Evolutionary conservation across 2,113 vertebrate species (phyloP), one percentile per base, ranked within the genome.

Genomic region (Upupa epops): DNA sequence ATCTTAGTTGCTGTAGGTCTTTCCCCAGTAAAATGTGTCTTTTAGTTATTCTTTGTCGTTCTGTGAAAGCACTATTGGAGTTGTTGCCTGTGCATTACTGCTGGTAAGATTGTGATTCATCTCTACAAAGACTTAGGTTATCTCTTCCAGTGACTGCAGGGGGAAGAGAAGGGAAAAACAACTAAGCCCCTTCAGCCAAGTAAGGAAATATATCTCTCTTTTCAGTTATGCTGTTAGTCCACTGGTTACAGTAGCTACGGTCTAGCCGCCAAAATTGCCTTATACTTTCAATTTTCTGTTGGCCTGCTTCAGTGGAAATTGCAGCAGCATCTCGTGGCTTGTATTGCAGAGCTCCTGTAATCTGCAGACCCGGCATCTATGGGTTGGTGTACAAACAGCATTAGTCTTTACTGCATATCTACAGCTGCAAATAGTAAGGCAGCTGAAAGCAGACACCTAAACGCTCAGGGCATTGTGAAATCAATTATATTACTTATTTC

Each of bases 401-500:
- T 54, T 59, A 68, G 69, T 51, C 71, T 71, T 78, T 90, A 4
- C 80, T 75, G 45, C 8, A 3, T 75, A 83, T 75, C 70, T 91
- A 90, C 76, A 81, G 42, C 83, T 81, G 54, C 86, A 93, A 86
- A 68, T 29, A 60, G 45, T 59, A 51, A 24, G 61, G 36, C 69
- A 81, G 59, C 51, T 6, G 4, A 69, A 79, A 94, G 49, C 29
- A 54, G 88, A 29, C 45, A 65, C 73, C 46, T 40, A 71, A 86
- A 65, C 21, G 37, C 25, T 86, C 52, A 83, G 45, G 58, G 69
- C 72, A 72, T 86, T 45, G n/a, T 61, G 14, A 86, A 83, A 83
- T 80, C 69, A 90, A 24, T 91, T 88, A 31, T 54, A 24, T 52
- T 91, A 69, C 40, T 72, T 75, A 59, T 69, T 95, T 86, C 40